Conservation (phyloP, 2,888 invertebrate species). For the Euplexia lucipara region DNA sequence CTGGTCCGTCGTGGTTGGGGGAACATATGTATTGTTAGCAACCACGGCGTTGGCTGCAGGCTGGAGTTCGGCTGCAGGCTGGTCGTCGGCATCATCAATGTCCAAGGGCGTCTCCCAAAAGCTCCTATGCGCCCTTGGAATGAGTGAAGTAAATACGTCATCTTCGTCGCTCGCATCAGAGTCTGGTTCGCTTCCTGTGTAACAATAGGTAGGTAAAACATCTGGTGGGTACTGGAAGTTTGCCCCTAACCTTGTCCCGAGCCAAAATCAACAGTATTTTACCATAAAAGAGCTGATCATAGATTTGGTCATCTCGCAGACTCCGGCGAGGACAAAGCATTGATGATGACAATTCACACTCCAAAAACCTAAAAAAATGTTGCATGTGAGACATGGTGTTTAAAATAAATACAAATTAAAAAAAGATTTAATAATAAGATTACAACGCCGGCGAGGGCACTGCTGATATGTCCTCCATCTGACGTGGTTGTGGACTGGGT, state of each 20-base stretch:
- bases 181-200: conserved; percentile 9
- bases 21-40: no score
- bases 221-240: conserved; percentile 4
- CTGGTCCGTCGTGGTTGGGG: no score
- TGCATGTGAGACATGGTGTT: no score
- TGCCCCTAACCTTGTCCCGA: no score
- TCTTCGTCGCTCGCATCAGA: conserved; percentile 3
- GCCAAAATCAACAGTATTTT: background rate
- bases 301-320: background rate
- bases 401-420: no score
- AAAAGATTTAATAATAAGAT: no score
- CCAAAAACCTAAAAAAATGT: background rate
- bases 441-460: no score
- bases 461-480: no score
- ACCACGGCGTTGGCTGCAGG: background rate
- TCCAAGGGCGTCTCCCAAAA: conserved; percentile 7
- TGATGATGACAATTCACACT: conserved; percentile 1
- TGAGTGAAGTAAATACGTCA: background rate
- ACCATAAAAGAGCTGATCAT: conserved; percentile 1
- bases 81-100: conserved; percentile 4
- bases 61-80: background rate
- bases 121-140: conserved; percentile 9
- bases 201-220: conserved; percentile 6
- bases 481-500: background rate
- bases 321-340: background rate